These are phyloP conservation scores for Paradoxurus hermaphroditus DNA, from an alignment of 2,113 vertebrate genomes.

Conservation along the genomic window DNA sequence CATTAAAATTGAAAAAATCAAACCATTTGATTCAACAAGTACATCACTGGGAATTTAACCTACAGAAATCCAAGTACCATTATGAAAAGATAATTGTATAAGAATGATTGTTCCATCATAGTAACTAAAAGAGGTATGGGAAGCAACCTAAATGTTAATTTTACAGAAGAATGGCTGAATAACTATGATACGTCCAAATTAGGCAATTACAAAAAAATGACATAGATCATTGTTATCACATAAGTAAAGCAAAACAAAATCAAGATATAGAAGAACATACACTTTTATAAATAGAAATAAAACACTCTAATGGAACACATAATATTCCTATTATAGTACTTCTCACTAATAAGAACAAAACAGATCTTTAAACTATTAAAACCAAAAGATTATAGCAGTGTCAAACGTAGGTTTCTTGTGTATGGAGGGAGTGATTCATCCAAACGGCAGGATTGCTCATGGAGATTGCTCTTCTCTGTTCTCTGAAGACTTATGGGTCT, in stretches of 20 bases:
- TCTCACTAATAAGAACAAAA: neutral
- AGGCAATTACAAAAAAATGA: neutral
- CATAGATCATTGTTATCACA: neutral
- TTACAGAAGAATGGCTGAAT: neutral
- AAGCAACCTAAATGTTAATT: neutral
- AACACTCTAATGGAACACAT: neutral
- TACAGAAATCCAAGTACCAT: neutral
- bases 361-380: neutral
- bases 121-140: neutral
- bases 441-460: neutral
- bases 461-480: neutral
- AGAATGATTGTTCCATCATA: neutral
- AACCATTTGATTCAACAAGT: neutral
- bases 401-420: neutral
- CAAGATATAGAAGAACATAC: neutral
- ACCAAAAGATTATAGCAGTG: neutral
- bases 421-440: rapidly evolving
- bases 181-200: neutral
- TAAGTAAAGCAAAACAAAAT: neutral
- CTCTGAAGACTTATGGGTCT: neutral
- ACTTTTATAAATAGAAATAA: neutral
- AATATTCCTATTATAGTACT: neutral
- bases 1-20: neutral
- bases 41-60: neutral
- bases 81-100: neutral